phyloP scores from a whole-genome alignment of 2,888 invertebrate genomes.

The Pterostichus niger region DNA sequence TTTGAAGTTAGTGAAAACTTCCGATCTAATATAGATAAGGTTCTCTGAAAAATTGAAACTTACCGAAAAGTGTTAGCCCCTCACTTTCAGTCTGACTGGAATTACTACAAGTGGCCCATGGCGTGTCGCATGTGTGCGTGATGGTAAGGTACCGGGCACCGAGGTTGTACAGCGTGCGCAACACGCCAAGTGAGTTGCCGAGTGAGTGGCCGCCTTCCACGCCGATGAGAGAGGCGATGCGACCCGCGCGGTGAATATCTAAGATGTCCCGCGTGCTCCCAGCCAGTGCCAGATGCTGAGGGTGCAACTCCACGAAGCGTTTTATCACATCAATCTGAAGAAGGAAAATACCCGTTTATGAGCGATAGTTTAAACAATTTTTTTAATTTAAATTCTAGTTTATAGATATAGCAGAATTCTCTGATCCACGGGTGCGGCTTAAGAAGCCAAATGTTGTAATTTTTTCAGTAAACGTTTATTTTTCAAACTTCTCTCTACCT shows the following conservation, averaged over 20 bases:
- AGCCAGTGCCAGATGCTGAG: conserved; percentile 86
- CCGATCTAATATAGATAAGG: too few relatives aligned
- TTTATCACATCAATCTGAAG: conserved; percentile 39
- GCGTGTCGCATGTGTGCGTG: conserved; percentile 94
- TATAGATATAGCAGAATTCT: too few relatives aligned
- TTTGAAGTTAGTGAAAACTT: too few relatives aligned
- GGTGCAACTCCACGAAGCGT: conserved; percentile 84
- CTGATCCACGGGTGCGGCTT: too few relatives aligned
- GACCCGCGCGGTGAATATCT: conserved; percentile 86
- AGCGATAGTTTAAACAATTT: too few relatives aligned
- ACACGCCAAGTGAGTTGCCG: conserved; percentile 88
- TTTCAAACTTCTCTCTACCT: too few relatives aligned
- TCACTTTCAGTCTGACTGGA: conserved; percentile 76
- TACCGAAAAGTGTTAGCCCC: conserved; percentile 83
- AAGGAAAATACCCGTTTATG: not conserved
- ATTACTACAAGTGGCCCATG: conserved; percentile 88
- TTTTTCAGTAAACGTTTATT: too few relatives aligned
- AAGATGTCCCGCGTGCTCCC: conserved; percentile 85
- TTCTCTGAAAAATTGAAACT: conserved; percentile 66
- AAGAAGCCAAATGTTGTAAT: too few relatives aligned
- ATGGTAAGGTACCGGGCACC: conserved; percentile 94
- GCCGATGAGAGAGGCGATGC: conserved; percentile 93
- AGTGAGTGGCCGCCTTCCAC: conserved; percentile 96
- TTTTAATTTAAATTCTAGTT: too few relatives aligned
- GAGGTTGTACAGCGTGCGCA: conserved; percentile 93